Conservation (phyloP, 2,797 vertebrate species). For the Syndactyla subalaris region DNA sequence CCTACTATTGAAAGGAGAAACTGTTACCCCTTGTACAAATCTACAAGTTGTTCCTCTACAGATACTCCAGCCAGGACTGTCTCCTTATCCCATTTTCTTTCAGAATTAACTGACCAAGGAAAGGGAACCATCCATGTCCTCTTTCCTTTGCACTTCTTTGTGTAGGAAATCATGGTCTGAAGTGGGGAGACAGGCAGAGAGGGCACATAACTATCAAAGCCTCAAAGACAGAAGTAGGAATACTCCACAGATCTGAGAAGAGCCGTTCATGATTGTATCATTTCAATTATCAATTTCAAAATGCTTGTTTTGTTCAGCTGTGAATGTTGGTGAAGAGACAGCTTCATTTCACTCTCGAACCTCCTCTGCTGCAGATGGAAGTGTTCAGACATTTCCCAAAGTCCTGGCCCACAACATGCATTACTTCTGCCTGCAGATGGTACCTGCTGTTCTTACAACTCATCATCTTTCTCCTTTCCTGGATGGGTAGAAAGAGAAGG, state of each 20-base stretch:
- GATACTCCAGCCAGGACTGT: neutral
- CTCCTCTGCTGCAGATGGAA: neutral
- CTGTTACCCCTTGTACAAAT: neutral
- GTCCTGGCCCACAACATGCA: neutral
- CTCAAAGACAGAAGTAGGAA: neutral
- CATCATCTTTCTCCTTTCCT: neutral
- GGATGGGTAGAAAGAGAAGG: neutral
- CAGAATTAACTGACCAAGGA: neutral
- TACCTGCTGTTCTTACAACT: neutral
- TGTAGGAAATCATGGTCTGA: neutral
- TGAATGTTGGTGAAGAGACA: accelerated
- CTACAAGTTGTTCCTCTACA: neutral
- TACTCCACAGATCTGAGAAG: neutral
- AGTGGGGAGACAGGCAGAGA: neutral
- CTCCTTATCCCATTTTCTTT: neutral
- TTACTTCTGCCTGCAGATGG: neutral
- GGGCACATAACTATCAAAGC: neutral
- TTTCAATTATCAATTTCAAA: neutral
- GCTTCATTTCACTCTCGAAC: neutral
- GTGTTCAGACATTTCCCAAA: neutral
- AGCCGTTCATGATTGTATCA: neutral
- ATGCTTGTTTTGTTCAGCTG: neutral
- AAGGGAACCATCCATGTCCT: neutral
- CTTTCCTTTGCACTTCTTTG: neutral
- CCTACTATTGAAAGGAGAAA: neutral